Base-by-base conservation (phyloP, 2,888 invertebrate genomes). In the Hedya salicella region DNA sequence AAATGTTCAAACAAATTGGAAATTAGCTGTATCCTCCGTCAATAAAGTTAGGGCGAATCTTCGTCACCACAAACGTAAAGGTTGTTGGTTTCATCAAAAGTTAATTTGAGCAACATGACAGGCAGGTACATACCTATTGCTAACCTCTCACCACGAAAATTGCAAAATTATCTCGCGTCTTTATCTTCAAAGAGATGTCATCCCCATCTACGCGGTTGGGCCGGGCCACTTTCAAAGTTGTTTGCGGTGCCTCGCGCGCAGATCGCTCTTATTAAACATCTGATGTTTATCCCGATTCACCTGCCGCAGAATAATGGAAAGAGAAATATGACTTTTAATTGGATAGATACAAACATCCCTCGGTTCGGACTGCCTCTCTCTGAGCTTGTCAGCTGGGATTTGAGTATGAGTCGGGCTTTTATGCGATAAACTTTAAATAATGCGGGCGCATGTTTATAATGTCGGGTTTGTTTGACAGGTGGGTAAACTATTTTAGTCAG, bases 111-210 rank as follows among this genome's bases (percentile, higher is more conserved):
- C 77, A 83, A 79, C 82, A 85, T 84, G 87, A 86, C 86, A 85
- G 83, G 81, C 77, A 82, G 78, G 80, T 86, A 88, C 82, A 85
- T 85, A 61, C 61, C 61, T 21, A 87, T 87, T 80, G 81, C 78
- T 78, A 81, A 83, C 80, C 83, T 86, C 83, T 82, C 78, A 78
- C 83, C 78, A 86, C 80, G 90, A 91, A 89, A 89, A 91, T 89
- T 89, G 88, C 87, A 84, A 89, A 92, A 90, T 91, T 91, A 91
- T 89, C 88, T 90, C 75, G 81, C 86, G 82, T 88, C 91, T 89
- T 89, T 88, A 91, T 91, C 91, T 89, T 91, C 91, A 91, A 92
- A 91, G 91, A 87, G 89, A 92, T 88, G 91, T 91, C 91, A 89
- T 85, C 82, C 79, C 82, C 91, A 91, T 85, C 85, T 86, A 86